phyloP scores from a whole-genome alignment of 1,140 invertebrate species.

The Drosophila suzukii region DNA sequence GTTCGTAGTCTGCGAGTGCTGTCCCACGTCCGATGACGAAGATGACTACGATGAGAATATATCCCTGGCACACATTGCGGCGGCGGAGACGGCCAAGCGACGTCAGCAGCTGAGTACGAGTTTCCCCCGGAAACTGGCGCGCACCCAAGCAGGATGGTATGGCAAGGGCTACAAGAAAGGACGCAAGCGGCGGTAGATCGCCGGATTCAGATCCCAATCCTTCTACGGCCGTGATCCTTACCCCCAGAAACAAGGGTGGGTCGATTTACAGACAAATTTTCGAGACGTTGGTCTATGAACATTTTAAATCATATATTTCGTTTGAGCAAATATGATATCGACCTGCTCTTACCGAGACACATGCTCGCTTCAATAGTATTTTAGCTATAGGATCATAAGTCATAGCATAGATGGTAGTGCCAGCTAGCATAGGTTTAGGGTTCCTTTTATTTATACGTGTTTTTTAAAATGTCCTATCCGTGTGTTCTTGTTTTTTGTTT shows the following conservation, averaged over 20 bases:
- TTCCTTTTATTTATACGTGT: conserved; percentile 13
- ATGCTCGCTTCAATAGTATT: conserved; percentile 48
- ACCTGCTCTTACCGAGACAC: conserved; percentile 8
- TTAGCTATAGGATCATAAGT: conserved; percentile 44
- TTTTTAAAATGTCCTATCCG: conserved; percentile 13
- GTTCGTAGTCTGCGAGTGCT: conserved; percentile 86
- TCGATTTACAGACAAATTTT: not conserved
- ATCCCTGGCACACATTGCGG: conserved; percentile 78
- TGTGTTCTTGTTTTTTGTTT: conserved; percentile 8
- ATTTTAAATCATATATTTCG: no score
- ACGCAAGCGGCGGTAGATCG: conserved; percentile 70
- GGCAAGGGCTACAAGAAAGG: conserved; percentile 87
- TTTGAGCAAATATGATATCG: not conserved
- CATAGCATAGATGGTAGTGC: conserved; percentile 34
- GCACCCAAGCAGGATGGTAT: conserved; percentile 87
- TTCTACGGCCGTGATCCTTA: conserved; percentile 4
- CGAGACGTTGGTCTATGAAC: not conserved
- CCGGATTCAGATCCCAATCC: not conserved
- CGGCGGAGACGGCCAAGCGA: conserved; percentile 74
- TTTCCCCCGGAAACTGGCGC: conserved; percentile 74
- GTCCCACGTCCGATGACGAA: conserved; percentile 85
- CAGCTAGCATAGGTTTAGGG: conserved; percentile 19
- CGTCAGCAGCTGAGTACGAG: conserved; percentile 81
- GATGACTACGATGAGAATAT: conserved; percentile 84
- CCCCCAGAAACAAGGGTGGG: not conserved